A percentile compares a stretch with the other conserved stretches of the same genome.
Conservation (phyloP, 2,113 vertebrate genomes). For the Oreochromis tanganicae region DNA sequence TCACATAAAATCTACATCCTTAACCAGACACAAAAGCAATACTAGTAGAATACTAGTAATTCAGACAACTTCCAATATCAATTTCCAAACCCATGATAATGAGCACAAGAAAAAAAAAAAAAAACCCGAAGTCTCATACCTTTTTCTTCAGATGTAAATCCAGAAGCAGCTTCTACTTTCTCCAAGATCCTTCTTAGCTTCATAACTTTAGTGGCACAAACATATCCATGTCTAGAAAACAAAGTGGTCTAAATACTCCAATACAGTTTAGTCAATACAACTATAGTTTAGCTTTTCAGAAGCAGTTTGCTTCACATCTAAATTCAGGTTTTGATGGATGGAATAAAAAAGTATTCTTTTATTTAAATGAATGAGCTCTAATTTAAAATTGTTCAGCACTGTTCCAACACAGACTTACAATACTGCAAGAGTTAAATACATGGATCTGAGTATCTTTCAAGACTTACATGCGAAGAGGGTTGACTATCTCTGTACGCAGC, state of each 20-base stretch:
- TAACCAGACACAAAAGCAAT: not conserved
- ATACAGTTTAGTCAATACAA: not conserved
- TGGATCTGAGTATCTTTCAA: not conserved
- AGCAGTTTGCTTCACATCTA: not conserved
- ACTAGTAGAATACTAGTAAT: not conserved
- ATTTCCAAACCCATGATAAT: not conserved
- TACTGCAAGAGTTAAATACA: not conserved
- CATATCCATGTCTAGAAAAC: slow-evolving; percentile 87
- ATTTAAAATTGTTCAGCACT: not conserved
- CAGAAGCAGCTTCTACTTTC: slow-evolving; percentile 95
- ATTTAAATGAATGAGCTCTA: not conserved
- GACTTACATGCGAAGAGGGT: slow-evolving; percentile 95
- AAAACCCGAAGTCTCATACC: slow-evolving; percentile 61
- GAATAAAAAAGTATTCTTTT: not conserved
- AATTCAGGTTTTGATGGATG: not conserved
- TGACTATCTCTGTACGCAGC: slow-evolving; percentile 93
- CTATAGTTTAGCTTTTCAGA: not conserved
- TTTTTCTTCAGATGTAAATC: slow-evolving; percentile 99
- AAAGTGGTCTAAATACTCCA: not conserved
- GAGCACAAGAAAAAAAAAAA: not conserved
- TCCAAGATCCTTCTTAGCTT: slow-evolving; percentile 96
- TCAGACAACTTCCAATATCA: not conserved
- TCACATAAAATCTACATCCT: not conserved
- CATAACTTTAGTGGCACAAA: slow-evolving; percentile 99
- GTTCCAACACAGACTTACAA: not conserved